Conservation (phyloP, 2,888 invertebrate species). For the Slavum lentiscoides region DNA sequence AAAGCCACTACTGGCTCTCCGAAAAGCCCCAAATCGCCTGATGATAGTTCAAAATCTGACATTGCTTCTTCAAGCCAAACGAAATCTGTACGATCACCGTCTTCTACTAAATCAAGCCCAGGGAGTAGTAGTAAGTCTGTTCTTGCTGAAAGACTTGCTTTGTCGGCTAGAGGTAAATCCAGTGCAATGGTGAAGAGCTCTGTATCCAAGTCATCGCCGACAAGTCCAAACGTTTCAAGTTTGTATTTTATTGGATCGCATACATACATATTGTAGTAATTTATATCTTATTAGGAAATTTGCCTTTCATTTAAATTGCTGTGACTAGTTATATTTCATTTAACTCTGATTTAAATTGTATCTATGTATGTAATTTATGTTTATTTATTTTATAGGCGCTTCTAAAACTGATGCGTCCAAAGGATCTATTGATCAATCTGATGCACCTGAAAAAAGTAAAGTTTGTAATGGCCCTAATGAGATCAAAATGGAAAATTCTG, state of each 20-base stretch:
- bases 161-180: slow-evolving; percentile 29
- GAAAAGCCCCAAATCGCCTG: slow-evolving; percentile 30
- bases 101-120: slow-evolving; percentile 37
- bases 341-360: not conserved
- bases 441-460: not conserved
- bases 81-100: slow-evolving; percentile 32
- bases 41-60: slow-evolving; percentile 40
- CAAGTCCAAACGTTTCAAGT: slow-evolving; percentile 36
- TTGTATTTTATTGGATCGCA: not conserved
- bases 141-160: slow-evolving; percentile 41
- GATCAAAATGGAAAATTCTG: not conserved
- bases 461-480: not conserved
- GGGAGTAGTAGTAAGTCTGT: slow-evolving; percentile 22
- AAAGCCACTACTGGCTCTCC: slow-evolving; percentile 33
- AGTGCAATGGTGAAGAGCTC: slow-evolving; percentile 18
- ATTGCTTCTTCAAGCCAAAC: slow-evolving; percentile 1
- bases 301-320: not conserved
- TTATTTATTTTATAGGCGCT: slow-evolving; percentile 17
- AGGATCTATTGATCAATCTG: slow-evolving; percentile 33
- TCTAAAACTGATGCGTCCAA: slow-evolving; percentile 32
- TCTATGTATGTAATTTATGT: not conserved
- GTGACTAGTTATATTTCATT: not conserved
- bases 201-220: slow-evolving; percentile 27
- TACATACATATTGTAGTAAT: not conserved
- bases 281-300: not conserved